Evolutionary conservation across 2,113 vertebrate genomes (phyloP).

Genomic region (Fulmarus glacialis): DNA sequence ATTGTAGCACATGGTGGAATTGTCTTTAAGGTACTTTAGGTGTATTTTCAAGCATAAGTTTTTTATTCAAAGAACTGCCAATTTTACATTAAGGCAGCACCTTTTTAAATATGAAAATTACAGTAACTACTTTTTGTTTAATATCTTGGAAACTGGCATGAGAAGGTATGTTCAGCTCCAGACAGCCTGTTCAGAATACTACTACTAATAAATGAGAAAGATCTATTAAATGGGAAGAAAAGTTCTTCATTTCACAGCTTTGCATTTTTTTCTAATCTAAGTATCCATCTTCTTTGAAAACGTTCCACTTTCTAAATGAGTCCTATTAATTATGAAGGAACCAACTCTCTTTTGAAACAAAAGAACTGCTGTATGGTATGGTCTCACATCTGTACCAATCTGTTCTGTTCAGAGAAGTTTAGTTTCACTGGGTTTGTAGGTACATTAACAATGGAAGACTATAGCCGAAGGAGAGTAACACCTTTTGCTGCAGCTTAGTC

Average conservation of each 20-base stretch:
- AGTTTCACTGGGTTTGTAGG: background rate
- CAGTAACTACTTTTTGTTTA: background rate
- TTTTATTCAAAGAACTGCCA: background rate
- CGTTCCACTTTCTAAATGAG: background rate
- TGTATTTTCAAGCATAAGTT: background rate
- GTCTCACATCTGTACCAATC: background rate
- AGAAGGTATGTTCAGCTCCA: background rate
- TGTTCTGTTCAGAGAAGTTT: background rate
- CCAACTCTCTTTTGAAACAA: background rate
- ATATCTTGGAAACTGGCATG: background rate
- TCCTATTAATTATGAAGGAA: slow-evolving; percentile 20
- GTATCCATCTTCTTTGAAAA: background rate
- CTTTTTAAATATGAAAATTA: background rate
- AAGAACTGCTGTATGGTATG: background rate
- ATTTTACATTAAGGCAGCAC: background rate
- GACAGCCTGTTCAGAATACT: background rate
- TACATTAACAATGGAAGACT: background rate
- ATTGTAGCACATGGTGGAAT: background rate
- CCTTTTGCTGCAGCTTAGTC: background rate
- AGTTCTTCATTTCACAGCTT: background rate
- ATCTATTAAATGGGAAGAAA: background rate
- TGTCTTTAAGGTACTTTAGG: background rate
- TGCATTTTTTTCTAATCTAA: background rate
- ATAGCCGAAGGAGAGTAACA: background rate
- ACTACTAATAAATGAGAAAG: background rate